Evolutionary conservation across 2,113 vertebrate species (phyloP).

Genomic region (Nymphicus hollandicus): DNA sequence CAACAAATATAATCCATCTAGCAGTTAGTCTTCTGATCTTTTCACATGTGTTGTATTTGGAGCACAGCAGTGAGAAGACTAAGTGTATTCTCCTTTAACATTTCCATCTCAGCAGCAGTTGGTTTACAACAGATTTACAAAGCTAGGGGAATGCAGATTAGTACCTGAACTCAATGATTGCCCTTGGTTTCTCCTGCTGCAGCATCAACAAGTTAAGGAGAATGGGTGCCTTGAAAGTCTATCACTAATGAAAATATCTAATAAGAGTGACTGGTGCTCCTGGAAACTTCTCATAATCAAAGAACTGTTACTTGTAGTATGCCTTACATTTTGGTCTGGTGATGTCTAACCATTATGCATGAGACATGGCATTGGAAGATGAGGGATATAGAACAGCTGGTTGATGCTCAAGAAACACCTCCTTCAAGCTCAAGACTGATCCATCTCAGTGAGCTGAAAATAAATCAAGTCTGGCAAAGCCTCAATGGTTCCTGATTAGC

Average conservation of each 20-base stretch:
- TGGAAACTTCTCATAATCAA: not conserved
- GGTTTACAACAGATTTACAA: not conserved
- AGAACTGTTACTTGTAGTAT: not conserved
- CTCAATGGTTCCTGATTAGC: not conserved
- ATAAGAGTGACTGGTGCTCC: not conserved
- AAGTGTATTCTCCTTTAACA: not conserved
- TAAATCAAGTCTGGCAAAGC: not conserved
- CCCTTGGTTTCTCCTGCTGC: not conserved
- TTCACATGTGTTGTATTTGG: not conserved
- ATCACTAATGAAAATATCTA: not conserved
- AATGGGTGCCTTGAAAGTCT: not conserved
- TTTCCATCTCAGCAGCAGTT: not conserved
- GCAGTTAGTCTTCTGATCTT: not conserved
- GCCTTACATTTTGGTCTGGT: not conserved
- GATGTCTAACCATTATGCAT: not conserved
- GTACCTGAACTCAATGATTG: not conserved
- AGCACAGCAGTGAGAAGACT: not conserved
- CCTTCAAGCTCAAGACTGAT: not conserved
- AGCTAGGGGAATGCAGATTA: not conserved
- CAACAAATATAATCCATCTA: conserved; percentile 29
- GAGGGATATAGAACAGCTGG: not conserved
- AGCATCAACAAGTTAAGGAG: not conserved
- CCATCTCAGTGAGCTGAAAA: not conserved
- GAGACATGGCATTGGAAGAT: not conserved
- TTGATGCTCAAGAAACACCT: not conserved